Evolutionary conservation across 2,797 vertebrate species (phyloP).

Genomic region (Pteropus rufus): DNA sequence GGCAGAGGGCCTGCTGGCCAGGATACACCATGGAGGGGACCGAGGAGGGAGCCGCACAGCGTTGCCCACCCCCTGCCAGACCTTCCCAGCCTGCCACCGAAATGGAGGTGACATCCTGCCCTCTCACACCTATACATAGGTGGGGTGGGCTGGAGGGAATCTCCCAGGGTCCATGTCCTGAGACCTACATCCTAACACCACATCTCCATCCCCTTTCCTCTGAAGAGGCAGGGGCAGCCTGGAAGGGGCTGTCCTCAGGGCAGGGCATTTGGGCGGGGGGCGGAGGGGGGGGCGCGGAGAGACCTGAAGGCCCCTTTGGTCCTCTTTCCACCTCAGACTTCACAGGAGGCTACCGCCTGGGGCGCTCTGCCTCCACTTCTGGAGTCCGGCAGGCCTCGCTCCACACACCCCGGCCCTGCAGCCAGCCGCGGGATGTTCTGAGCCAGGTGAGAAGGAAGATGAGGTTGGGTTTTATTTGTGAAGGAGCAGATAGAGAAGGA

Average conservation of each 20-base stretch:
- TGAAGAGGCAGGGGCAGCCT: background rate
- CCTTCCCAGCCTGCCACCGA: slow-evolving; percentile 92
- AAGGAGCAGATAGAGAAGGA: background rate
- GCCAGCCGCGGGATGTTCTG: slow-evolving; percentile 88
- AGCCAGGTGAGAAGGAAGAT: slow-evolving; percentile 84
- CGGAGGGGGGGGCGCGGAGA: background rate
- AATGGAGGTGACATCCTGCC: slow-evolving; percentile 87
- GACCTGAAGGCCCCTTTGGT: background rate
- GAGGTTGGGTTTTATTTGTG: background rate
- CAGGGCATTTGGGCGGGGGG: background rate
- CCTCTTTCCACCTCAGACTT: slow-evolving; percentile 83
- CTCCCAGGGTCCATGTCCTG: background rate
- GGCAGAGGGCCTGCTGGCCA: slow-evolving; percentile 78
- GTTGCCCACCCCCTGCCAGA: slow-evolving; percentile 92
- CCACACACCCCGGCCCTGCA: slow-evolving; percentile 90
- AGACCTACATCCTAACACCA: background rate
- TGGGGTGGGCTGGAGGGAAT: background rate
- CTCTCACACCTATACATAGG: background rate
- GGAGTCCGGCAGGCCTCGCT: slow-evolving; percentile 89
- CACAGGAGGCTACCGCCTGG: slow-evolving; percentile 87
- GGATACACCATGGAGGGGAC: slow-evolving; percentile 78
- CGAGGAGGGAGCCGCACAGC: slow-evolving; percentile 80
- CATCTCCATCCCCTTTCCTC: background rate
- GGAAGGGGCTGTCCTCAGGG: background rate
- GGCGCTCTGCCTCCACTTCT: slow-evolving; percentile 93